Conservation (phyloP, 1,140 invertebrate genomes). For the Nasonia giraulti region DNA sequence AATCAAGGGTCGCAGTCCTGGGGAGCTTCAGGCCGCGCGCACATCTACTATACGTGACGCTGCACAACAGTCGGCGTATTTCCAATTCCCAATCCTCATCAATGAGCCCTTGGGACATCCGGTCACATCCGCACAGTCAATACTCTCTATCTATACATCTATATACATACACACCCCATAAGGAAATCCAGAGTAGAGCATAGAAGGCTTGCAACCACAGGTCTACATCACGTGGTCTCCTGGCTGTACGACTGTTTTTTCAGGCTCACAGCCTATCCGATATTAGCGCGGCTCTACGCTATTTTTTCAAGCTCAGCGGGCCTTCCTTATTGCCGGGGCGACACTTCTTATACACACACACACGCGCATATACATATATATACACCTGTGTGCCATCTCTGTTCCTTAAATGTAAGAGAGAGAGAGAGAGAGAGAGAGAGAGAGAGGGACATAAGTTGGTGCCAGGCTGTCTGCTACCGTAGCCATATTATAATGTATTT, state of each 20-base stretch:
- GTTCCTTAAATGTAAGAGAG: neutral
- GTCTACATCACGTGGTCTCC: neutral
- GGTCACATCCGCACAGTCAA: neutral
- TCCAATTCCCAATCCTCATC: slow-evolving; percentile 1
- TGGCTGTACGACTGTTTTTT: slow-evolving; percentile 63
- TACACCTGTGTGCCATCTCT: neutral
- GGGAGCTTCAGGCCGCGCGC: neutral
- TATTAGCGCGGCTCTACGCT: slow-evolving; percentile 66
- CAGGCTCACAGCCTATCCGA: slow-evolving; percentile 65
- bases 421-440: no score
- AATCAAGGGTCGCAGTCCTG: neutral
- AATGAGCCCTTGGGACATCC: neutral
- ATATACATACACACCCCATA: neutral
- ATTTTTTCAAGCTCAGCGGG: slow-evolving; percentile 71
- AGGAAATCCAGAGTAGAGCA: neutral
- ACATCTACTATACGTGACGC: neutral
- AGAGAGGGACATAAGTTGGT: slow-evolving; percentile 53
- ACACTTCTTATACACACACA: neutral
- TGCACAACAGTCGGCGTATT: neutral
- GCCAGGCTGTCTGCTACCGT: slow-evolving; percentile 69
- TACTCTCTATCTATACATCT: neutral
- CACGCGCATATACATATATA: no score
- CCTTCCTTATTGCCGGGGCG: slow-evolving; percentile 70
- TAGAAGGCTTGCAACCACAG: neutral
- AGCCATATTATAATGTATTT: slow-evolving; percentile 50